These are phyloP conservation scores for Melanocharis versteri DNA, from an alignment of 2,113 vertebrate genomes.

Conservation along the genomic window DNA sequence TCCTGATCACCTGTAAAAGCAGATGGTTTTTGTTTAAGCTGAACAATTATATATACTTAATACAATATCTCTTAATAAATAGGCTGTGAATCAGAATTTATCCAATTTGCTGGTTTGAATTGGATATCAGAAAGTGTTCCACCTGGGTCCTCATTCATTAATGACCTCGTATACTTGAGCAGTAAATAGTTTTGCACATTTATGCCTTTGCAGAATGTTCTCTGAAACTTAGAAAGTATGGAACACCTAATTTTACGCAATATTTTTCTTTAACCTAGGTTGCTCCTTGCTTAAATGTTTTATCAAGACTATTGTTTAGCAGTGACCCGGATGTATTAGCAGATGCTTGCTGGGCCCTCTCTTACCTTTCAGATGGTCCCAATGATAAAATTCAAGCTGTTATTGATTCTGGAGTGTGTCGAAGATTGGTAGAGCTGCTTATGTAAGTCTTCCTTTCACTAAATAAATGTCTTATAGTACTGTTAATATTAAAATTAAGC, in stretches of 20 bases:
- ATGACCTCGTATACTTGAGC: not conserved
- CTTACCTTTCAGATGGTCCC: constrained; percentile 90
- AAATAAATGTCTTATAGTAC: not conserved
- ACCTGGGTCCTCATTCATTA: not conserved
- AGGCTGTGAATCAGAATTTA: not conserved
- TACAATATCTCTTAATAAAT: not conserved
- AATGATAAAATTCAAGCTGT: constrained; percentile 94
- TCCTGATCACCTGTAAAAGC: not conserved
- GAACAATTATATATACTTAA: not conserved
- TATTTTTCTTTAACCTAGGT: constrained; percentile 75
- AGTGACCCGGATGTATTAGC: constrained; percentile 89
- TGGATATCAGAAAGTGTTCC: not conserved
- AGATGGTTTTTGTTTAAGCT: not conserved
- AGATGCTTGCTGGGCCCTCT: constrained; percentile 92
- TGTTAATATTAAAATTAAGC: not conserved
- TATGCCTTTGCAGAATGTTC: not conserved
- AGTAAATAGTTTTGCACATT: not conserved
- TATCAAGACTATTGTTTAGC: constrained; percentile 87
- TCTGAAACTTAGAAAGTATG: not conserved
- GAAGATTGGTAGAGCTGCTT: constrained; percentile 89
- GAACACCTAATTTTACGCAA: not conserved
- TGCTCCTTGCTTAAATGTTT: constrained; percentile 86
- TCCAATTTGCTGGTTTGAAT: not conserved
- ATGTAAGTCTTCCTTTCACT: constrained; percentile 76
- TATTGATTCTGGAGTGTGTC: constrained; percentile 91